Evolutionary conservation across 2,113 vertebrate genomes (phyloP).

Genomic region (Mormoops blainvillei): DNA sequence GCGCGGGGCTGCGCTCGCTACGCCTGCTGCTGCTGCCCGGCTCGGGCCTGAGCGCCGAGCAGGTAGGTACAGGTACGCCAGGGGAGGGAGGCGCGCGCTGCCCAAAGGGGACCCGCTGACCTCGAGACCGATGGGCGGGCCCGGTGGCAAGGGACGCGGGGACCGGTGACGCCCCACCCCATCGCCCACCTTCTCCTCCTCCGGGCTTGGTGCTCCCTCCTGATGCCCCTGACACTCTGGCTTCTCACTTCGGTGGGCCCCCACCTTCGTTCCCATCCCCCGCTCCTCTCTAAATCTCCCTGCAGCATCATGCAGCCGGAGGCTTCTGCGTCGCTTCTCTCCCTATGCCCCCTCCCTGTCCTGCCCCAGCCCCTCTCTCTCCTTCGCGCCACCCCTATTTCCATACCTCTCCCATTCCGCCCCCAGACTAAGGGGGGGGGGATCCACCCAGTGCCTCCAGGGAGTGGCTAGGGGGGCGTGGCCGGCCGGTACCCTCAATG

Average conservation of each 20-base stretch:
- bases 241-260: neutral
- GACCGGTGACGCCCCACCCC: neutral
- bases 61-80: conserved; percentile 66
- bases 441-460: neutral
- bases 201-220: neutral
- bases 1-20: conserved; percentile 40
- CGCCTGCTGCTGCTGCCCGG: conserved; percentile 35
- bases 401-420: neutral
- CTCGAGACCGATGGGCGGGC: neutral
- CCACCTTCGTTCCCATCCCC: neutral
- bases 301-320: neutral
- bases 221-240: neutral
- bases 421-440: neutral
- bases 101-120: neutral
- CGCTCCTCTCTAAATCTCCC: neutral
- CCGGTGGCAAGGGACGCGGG: neutral
- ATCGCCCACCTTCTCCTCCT: neutral
- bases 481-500: neutral
- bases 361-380: neutral
- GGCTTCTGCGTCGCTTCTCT: neutral
- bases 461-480: conserved; percentile 63
- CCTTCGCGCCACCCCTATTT: neutral
- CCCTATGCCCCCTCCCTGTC: too few species aligned
- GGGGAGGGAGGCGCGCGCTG: neutral
- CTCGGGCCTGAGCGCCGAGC: conserved; percentile 57